Evolutionary conservation across 2,888 invertebrate species (phyloP), one percentile per base, ranked within the genome.

Genomic region (Sussaba pulchella): DNA sequence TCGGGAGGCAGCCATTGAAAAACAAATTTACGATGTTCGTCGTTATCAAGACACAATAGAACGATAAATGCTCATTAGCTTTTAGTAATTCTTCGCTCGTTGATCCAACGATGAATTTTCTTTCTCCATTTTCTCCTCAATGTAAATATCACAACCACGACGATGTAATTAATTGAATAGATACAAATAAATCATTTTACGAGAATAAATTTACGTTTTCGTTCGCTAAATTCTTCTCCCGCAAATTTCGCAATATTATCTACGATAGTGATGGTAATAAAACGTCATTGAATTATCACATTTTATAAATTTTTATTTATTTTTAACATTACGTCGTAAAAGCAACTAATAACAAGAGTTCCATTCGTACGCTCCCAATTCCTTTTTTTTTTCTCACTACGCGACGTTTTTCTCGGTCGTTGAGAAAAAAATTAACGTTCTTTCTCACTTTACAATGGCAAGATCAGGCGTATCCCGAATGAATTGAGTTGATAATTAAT

Each of bases 31-130:
- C 31, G n/a, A n/a, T n/a, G n/a, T n/a, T n/a, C n/a, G n/a, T n/a
- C n/a, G n/a, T 54, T 9, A 67, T 9, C 43, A 39, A 71, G n/a
- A 66, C 31, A 17, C 31, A 50, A 36, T 14, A 10, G 66, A 39
- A 64, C 50, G 59, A 70, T n/a, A 50, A 81, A 82, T 72, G 78
- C 82, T 81, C 82, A 81, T 74, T 81, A 77, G 74, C 10, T 43
- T 72, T 76, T 54, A 79, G 19, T 67, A 61, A n/a, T 24, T 63
- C 36, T 39, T 10, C 9, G 36, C 31, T 26, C 36, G 9, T 52
- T 36, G 21, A 39, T 21, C 12, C 3, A 61, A 41, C 21, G 12
- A 61, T 57, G 50, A n/a, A 17, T 24, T 26, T 69, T 21, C 52
- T 17, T 17, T n/a, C n/a, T n/a, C n/a, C n/a, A 21, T 63, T 52